Evolutionary conservation across 2,888 invertebrate species (phyloP), one percentile per base, ranked within the genome.

Genomic region (Phaonia tiefii): DNA sequence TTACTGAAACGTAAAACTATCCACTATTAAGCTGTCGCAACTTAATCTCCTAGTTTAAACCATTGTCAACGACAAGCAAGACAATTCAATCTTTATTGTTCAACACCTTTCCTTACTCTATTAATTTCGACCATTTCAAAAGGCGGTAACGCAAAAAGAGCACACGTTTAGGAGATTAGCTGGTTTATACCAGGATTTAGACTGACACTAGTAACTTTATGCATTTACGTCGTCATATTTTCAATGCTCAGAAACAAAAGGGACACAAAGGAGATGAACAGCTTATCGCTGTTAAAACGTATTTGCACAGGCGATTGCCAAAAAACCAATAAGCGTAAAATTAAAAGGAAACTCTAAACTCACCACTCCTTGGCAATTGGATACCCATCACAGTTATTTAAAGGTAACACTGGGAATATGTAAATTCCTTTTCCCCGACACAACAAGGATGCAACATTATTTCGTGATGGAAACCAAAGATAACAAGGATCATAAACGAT

Each of bases 291-390:
- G 77, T 84, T 85, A 84, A 81, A 85, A 85, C 85, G 86, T 90
- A 90, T 90, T 90, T 90, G 89, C 87, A 89, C 90, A 90, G 90
- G 89, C 90, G 88, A 88, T 89, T 89, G 88, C 89, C 87, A 71
- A 86, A 90, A 88, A 90, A 89, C 89, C 90, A 90, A 90, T 90
- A 89, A 87, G 90, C 90, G 90, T 90, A 90, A 31, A 31, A 31
- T 31, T 31, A 31, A 31, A 31, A 31, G 31, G 31, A 31, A 31
- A 31, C 17, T 44, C n/a, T 67, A 13, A 42, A 25, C 15, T 54
- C 31, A 67, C 44, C 70, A 77, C 44, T 74, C 46, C 69, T 44
- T 46, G 67, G 26, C 67, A 63, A 51, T 58, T 42, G 17, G 1
- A 26, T n/a, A 46, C 20, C 51, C 65, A 58, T 7, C 39, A 31